Percentiles rank a stretch among this genome's conserved stretches.
These are phyloP conservation scores for Lasioglossum pauxillum DNA, from an alignment of 2,888 invertebrate genomes.

Conservation along the genomic window DNA sequence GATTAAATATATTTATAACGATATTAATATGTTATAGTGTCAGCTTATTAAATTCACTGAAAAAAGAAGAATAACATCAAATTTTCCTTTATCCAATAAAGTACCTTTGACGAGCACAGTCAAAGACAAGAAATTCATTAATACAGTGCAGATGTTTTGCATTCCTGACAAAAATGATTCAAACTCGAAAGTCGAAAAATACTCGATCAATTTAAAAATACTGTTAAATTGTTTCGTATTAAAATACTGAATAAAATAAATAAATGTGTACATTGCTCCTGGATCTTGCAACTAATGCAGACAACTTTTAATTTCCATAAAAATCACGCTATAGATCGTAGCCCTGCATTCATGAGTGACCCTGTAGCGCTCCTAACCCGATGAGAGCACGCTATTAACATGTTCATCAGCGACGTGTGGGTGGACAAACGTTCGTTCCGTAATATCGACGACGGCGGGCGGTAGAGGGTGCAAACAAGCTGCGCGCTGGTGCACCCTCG, in stretches of 20 bases:
- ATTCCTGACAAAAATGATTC: too few species aligned
- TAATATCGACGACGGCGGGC: slow-evolving; percentile 31
- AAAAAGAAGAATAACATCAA: too few species aligned
- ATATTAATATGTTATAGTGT: too few species aligned
- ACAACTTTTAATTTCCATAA: background rate
- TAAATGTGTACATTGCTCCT: background rate
- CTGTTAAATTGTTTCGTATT: too few species aligned
- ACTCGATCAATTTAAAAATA: too few species aligned
- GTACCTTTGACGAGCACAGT: too few species aligned
- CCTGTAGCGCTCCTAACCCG: background rate
- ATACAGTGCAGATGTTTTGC: too few species aligned
- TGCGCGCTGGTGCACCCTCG: slow-evolving; percentile 42
- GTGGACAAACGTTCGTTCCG: slow-evolving; percentile 6
- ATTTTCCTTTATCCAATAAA: background rate
- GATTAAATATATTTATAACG: too few species aligned
- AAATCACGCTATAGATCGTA: background rate
- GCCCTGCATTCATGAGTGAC: background rate
- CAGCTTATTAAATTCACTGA: too few species aligned
- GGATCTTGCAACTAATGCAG: background rate
- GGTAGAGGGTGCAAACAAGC: slow-evolving; percentile 32
- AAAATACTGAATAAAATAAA: background rate
- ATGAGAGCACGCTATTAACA: background rate
- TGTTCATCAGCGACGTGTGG: background rate
- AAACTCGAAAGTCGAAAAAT: too few species aligned
- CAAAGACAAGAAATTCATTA: too few species aligned